Base-by-base conservation (phyloP, 2,113 vertebrate species). In the Peucedramus taeniatus region DNA sequence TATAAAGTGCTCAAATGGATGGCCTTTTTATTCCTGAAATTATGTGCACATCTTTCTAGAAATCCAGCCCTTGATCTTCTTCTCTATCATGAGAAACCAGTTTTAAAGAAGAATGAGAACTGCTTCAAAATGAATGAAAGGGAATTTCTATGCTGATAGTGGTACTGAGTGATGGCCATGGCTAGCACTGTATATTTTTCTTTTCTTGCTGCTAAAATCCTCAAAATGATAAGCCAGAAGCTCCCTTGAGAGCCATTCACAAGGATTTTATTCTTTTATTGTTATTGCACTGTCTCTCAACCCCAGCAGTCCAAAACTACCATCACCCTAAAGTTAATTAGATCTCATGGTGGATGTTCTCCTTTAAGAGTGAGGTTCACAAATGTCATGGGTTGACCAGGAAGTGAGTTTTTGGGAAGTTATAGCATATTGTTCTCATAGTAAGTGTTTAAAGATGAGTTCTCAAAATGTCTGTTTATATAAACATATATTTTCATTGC, bases 51-150 rank as follows among this genome's bases (percentile, higher is more conserved):
- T 60, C 21, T 63, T 89, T 91, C 51, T 68, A 37, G 60, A 64
- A 56, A 82, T 82, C 44, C 39, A 42, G 19, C 10, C 64, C 35
- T 74, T 35, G 16, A 79, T 94, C 35, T 75, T 37, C 45, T 56
- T 77, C 33, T 71, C 28, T 54, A 40, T 85, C n/a, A 49, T n/a
- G 37, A 79, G n/a, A 85, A 91, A 56, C 17, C 24, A 64, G 39
- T 89, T 87, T 84, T 82, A 71, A 87, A 89, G 51, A 84, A 89
- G 81, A 84, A 91, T 51, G 17, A 78, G 39, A 94, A 92, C 42
- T 33, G 10, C n/a, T 91, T 83, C 51, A 78, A 78, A 89, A 89
- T 24, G 30, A 92, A 70, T 59, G 35, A 94, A 92, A 81, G 33
- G 28, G 39, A 90, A 81, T 80, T 89, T 70, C 42, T 83, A 3